phyloP scores from a whole-genome alignment of 2,113 vertebrate species.

The Lepisosteus osseus region DNA sequence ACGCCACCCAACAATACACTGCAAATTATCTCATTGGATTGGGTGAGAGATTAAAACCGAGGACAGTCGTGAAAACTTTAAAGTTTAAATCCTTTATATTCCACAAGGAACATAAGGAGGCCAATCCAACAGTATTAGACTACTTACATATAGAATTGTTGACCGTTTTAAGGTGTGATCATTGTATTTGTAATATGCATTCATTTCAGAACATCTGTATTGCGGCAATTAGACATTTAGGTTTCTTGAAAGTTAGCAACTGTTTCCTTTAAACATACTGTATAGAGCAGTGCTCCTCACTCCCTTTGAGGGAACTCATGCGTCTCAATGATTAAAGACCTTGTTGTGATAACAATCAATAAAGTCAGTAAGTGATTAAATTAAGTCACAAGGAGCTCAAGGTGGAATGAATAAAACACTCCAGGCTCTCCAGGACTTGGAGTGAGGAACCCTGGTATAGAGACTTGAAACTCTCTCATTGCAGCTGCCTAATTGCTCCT shows the following conservation, averaged over 20 bases:
- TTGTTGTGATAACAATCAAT: not conserved
- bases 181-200: slow-evolving; percentile 94
- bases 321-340: not conserved
- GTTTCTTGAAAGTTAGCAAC: slow-evolving; percentile 49
- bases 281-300: not conserved
- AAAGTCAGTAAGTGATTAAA: too few species aligned
- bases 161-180: slow-evolving; percentile 92
- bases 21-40: slow-evolving; percentile 41
- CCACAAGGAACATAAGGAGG: slow-evolving; percentile 55
- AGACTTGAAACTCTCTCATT: slow-evolving; percentile 37
- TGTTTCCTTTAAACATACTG: not conserved
- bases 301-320: slow-evolving; percentile 1
- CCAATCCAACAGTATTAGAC: slow-evolving; percentile 86
- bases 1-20: slow-evolving; percentile 24
- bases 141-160: slow-evolving; percentile 88
- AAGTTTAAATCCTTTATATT: slow-evolving; percentile 43
- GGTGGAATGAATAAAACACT: too few species aligned
- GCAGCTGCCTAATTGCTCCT: slow-evolving; percentile 60
- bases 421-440: too few species aligned
- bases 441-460: too few species aligned
- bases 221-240: slow-evolving; percentile 71
- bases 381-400: too few species aligned
- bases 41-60: slow-evolving; percentile 34
- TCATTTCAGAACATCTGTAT: slow-evolving; percentile 78
- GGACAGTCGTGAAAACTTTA: slow-evolving; percentile 21